Percentiles rank a stretch among this genome's conserved stretches.
Conservation (phyloP, 1,140 invertebrate genomes). For the Drosophila sechellia region DNA sequence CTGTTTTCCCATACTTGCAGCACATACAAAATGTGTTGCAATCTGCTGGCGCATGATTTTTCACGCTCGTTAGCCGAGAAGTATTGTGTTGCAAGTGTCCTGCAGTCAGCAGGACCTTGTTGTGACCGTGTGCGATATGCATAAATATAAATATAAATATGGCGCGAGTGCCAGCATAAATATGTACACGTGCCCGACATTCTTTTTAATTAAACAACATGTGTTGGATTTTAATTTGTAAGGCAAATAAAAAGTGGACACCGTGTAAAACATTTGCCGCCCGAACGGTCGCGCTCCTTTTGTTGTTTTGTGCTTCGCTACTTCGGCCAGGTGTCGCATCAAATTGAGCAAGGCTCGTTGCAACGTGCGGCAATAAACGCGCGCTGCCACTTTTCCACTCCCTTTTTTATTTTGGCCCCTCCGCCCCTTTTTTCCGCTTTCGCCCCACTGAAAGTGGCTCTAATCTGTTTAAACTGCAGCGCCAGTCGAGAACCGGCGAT, state of each 20-base stretch:
- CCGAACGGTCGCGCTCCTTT: slow-evolving; percentile 21
- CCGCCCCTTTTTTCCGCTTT: background rate
- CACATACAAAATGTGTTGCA: slow-evolving; percentile 54
- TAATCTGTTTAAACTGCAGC: slow-evolving; percentile 81
- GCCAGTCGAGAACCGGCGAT: slow-evolving; percentile 57
- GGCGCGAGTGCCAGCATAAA: slow-evolving; percentile 29
- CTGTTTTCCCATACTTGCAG: background rate
- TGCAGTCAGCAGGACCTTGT: slow-evolving; percentile 47
- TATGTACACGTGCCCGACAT: slow-evolving; percentile 20
- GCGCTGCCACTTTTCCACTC: slow-evolving; percentile 17
- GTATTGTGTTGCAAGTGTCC: slow-evolving; percentile 47
- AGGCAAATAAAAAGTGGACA: slow-evolving; percentile 68
- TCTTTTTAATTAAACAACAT: slow-evolving; percentile 80
- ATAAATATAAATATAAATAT: too few relatives aligned
- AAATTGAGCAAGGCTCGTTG: slow-evolving; percentile 69
- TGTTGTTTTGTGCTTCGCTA: slow-evolving; percentile 13
- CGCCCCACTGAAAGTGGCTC: slow-evolving; percentile 64
- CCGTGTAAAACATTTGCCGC: slow-evolving; percentile 68
- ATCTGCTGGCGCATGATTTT: slow-evolving; percentile 75
- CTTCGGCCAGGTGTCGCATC: slow-evolving; percentile 66
- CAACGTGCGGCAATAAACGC: slow-evolving; percentile 75
- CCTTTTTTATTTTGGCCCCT: slow-evolving; percentile 18
- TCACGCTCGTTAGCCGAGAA: slow-evolving; percentile 75
- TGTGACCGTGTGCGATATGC: slow-evolving; percentile 39
- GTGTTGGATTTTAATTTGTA: slow-evolving; percentile 79